Percentiles rank a stretch among this genome's conserved stretches.
These are phyloP conservation scores for Lasioglossum morio DNA, from an alignment of 2,888 invertebrate species.

Conservation along the genomic window DNA sequence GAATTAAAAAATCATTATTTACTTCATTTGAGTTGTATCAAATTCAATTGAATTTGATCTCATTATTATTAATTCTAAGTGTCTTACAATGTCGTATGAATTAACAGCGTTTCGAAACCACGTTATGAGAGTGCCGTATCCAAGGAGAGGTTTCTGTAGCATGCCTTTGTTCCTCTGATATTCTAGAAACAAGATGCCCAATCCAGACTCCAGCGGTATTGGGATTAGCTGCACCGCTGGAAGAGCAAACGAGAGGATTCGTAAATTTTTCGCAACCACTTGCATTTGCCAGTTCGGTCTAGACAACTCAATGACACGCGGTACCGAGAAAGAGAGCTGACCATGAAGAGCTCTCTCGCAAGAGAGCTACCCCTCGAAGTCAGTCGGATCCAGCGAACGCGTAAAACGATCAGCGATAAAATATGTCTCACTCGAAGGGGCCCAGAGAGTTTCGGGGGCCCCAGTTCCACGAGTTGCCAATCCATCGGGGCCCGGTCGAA, in stretches of 20 bases:
- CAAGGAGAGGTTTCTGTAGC: neutral
- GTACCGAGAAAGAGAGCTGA: neutral
- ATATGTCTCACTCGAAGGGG: constrained; percentile 9
- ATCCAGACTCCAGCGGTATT: neutral
- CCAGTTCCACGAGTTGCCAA: constrained; percentile 34
- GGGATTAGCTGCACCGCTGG: neutral
- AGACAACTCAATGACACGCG: constrained; percentile 10
- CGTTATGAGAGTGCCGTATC: no score
- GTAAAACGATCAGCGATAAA: constrained; percentile 25
- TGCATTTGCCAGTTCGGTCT: neutral
- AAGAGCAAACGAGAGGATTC: neutral
- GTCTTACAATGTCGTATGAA: neutral
- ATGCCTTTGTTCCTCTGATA: neutral
- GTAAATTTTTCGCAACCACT: neutral
- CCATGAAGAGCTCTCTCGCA: neutral
- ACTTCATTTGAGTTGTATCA: no score
- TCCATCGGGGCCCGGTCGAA: constrained; percentile 42
- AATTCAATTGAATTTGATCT: no score
- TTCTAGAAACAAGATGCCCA: neutral
- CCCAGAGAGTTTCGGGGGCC: neutral
- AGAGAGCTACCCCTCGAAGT: neutral
- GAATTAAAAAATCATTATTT: no score
- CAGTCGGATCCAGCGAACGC: neutral
- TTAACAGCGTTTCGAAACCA: no score
- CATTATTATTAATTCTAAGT: neutral